Percentiles rank a stretch among this genome's conserved stretches.
Conservation (phyloP, 2,797 vertebrate genomes). For the Enoplosus armatus region DNA sequence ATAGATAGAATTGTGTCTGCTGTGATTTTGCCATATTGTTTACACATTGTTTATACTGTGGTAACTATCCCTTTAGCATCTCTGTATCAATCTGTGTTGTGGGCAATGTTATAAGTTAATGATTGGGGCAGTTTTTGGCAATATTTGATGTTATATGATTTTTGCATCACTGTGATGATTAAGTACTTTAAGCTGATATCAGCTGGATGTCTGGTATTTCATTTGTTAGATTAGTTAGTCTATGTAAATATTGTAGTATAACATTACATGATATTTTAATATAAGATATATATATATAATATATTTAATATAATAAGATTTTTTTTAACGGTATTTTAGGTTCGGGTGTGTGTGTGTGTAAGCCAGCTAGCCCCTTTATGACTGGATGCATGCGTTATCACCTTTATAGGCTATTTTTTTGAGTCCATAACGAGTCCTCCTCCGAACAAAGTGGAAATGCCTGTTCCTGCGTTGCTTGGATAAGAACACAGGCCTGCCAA, state of each 20-base stretch:
- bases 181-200: neutral
- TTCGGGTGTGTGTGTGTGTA: neutral
- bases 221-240: neutral
- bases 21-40: conserved; percentile 1
- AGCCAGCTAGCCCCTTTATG: neutral
- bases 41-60: neutral
- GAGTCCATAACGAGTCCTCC: conserved; percentile 51
- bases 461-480: conserved; percentile 77
- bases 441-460: conserved; percentile 77
- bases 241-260: neutral
- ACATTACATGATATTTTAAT: no score
- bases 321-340: no score
- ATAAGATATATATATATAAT: no score
- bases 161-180: neutral
- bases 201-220: neutral
- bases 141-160: neutral
- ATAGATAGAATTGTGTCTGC: neutral
- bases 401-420: conserved; percentile 25
- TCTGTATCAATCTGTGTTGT: neutral
- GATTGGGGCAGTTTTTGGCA: neutral
- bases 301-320: no score
- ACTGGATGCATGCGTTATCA: conserved; percentile 27
- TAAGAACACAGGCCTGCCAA: conserved; percentile 79
- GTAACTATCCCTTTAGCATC: neutral
- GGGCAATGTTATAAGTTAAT: neutral